phyloP scores from a whole-genome alignment of 2,888 invertebrate species.

The Pegoplata infirma region DNA sequence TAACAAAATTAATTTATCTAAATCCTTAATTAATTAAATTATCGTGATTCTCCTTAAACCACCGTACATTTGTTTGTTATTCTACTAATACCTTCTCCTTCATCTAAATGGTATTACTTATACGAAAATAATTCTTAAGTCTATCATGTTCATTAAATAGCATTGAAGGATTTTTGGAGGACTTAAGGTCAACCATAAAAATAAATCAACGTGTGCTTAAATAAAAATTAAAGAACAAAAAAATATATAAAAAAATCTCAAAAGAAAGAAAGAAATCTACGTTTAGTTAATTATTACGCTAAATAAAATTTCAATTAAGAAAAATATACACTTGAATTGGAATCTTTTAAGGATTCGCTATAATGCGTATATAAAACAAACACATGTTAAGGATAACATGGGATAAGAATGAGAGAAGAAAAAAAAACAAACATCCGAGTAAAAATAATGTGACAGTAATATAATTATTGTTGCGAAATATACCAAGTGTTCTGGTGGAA shows the following conservation, averaged over 20 bases:
- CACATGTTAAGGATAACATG: constrained; percentile 60
- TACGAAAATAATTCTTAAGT: constrained; percentile 18
- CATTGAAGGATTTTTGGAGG: constrained; percentile 58
- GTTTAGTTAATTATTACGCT: constrained; percentile 64
- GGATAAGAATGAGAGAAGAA: constrained; percentile 56
- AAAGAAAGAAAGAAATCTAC: constrained; percentile 38
- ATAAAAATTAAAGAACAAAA: constrained; percentile 56
- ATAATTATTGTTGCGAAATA: too few species aligned
- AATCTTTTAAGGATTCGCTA: not conserved
- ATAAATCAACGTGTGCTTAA: constrained; percentile 65
- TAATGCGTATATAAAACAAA: too few species aligned
- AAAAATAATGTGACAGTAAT: too few species aligned
- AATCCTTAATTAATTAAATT: constrained; percentile 54
- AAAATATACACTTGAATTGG: constrained; percentile 16
- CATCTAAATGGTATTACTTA: too few species aligned
- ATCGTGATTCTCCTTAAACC: constrained; percentile 37
- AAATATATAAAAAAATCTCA: constrained; percentile 19
- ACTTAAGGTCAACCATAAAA: constrained; percentile 63
- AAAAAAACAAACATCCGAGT: too few species aligned
- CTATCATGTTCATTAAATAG: constrained; percentile 49
- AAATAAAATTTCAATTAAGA: constrained; percentile 64
- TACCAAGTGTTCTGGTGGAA: too few species aligned
- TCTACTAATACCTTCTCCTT: constrained; percentile 10
- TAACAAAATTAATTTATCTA: too few species aligned
- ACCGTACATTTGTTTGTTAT: constrained; percentile 18